Evolutionary conservation across 2,797 vertebrate species (phyloP).

Genomic region (Ispidina lecontei): DNA sequence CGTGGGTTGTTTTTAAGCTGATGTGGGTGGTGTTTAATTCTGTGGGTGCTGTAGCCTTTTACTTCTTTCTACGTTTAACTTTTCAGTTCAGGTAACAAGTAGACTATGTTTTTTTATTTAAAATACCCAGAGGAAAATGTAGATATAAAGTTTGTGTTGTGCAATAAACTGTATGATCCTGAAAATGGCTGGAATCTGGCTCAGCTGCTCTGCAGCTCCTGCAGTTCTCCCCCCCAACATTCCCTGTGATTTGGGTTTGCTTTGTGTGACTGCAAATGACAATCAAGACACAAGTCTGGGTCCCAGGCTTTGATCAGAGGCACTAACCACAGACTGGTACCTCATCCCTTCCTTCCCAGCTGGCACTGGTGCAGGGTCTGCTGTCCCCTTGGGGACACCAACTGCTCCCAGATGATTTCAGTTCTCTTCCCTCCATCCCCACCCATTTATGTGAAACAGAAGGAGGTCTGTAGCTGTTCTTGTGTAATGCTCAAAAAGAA

Average conservation of each 20-base stretch:
- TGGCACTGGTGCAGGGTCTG: rapidly evolving
- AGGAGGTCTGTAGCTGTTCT: background rate
- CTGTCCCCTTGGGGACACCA: rapidly evolving
- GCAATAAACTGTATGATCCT: slow-evolving; percentile 33
- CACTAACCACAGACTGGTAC: rapidly evolving
- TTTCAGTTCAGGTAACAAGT: background rate
- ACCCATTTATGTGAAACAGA: rapidly evolving
- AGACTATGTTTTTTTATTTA: background rate
- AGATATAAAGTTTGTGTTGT: slow-evolving; percentile 20
- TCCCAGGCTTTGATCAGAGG: rapidly evolving
- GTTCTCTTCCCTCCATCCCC: rapidly evolving
- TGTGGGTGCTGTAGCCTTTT: background rate
- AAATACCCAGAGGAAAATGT: background rate
- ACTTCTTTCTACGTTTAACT: background rate
- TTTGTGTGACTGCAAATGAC: background rate
- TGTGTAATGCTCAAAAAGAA: rapidly evolving
- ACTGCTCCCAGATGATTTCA: rapidly evolving
- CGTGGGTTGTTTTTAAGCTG: background rate
- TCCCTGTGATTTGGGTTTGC: background rate
- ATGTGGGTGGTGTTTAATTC: background rate
- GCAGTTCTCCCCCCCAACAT: background rate
- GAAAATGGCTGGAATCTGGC: background rate
- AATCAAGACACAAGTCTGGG: background rate
- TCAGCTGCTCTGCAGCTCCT: background rate
- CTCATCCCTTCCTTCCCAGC: rapidly evolving